Conservation (phyloP, 2,113 vertebrate genomes). For the Charadrius vociferus region DNA sequence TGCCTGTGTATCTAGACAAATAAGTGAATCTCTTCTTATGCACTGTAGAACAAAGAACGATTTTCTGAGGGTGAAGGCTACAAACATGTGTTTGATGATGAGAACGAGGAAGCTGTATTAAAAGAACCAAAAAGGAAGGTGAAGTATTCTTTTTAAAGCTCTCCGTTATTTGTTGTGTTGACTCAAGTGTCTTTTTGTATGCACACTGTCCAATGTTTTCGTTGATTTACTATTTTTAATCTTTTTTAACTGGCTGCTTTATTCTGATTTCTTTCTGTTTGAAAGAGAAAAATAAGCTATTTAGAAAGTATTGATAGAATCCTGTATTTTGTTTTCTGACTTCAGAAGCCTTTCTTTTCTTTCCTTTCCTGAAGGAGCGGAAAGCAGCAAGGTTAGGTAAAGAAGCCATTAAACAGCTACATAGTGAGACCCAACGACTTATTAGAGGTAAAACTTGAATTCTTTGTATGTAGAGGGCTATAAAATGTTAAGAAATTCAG, state of each 20-base stretch:
- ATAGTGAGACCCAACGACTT: conserved; percentile 93
- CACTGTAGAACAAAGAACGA: conserved; percentile 50
- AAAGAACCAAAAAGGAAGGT: conserved; percentile 73
- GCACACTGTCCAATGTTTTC: not conserved
- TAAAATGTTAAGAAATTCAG: not conserved
- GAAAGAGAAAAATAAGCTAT: not conserved
- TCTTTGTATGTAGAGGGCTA: not conserved
- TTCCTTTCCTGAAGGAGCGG: conserved; percentile 82
- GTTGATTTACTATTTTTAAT: not conserved
- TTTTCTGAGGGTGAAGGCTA: conserved; percentile 42
- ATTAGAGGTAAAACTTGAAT: conserved; percentile 84
- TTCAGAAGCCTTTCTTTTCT: conserved; percentile 38
- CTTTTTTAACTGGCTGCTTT: not conserved
- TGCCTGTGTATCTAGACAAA: not conserved
- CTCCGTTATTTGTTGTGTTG: not conserved
- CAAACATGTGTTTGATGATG: conserved; percentile 44
- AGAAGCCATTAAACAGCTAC: conserved; percentile 91
- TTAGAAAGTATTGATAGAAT: not conserved
- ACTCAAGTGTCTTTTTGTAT: not conserved
- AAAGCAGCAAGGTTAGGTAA: conserved; percentile 91
- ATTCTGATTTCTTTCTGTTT: not conserved
- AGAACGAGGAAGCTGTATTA: conserved; percentile 18
- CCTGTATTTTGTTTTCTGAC: not conserved
- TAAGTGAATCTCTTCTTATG: not conserved
- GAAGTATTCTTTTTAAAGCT: not conserved